phyloP scores from a whole-genome alignment of 2,888 invertebrate genomes.

The Bursaphelenchus okinawaensis region DNA sequence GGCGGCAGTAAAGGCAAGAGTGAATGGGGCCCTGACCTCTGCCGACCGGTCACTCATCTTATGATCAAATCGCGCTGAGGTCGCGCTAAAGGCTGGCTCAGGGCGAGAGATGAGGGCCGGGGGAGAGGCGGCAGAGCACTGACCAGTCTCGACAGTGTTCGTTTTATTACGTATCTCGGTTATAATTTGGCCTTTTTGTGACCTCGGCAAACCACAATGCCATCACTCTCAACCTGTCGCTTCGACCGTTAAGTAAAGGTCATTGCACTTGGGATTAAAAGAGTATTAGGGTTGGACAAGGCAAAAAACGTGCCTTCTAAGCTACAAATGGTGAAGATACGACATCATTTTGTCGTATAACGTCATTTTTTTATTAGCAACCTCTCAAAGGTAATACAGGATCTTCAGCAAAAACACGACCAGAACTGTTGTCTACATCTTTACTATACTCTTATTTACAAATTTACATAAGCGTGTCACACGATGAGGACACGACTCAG shows the following conservation, averaged over 20 bases:
- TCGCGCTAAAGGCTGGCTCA: too few species aligned
- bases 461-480: neutral
- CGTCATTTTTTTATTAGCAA: neutral
- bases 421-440: neutral
- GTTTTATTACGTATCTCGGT: neutral
- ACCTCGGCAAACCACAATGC: neutral
- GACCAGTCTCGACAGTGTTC: neutral
- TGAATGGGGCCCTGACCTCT: neutral
- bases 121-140: neutral
- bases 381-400: too few species aligned
- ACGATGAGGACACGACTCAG: neutral
- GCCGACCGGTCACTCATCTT: neutral
- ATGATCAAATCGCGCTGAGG: neutral
- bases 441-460: neutral
- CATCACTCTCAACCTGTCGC: neutral
- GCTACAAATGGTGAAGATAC: too few species aligned
- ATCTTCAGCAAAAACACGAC: neutral
- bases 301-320: too few species aligned
- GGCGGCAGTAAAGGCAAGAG: neutral
- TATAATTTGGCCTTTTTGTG: neutral
- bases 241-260: neutral
- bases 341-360: too few species aligned
- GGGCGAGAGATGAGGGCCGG: neutral
- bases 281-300: too few species aligned
- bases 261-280: too few species aligned